phyloP scores from a whole-genome alignment of 1,140 invertebrate genomes.

The Camponotus floridanus region DNA sequence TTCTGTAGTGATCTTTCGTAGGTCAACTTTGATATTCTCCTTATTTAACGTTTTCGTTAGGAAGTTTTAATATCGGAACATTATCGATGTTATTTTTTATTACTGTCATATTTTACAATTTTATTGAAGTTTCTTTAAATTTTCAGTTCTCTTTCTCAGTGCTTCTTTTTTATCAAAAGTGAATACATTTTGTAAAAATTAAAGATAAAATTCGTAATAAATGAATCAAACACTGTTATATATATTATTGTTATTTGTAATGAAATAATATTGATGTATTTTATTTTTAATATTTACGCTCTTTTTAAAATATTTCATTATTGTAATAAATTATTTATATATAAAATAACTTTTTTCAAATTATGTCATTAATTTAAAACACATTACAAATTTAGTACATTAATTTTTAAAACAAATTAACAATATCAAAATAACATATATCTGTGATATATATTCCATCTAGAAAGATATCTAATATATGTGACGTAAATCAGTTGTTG shows the following conservation, averaged over 20 bases:
- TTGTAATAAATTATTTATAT: not conserved
- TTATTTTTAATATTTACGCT: slow-evolving; percentile 23
- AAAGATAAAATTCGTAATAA: not conserved
- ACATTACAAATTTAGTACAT: not conserved
- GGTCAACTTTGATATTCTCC: not conserved
- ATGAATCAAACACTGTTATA: slow-evolving; percentile 1
- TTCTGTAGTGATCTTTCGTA: not conserved
- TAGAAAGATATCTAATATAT: not conserved
- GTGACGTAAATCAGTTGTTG: not conserved
- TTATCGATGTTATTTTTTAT: not conserved
- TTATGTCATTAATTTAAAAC: not conserved
- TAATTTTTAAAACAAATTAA: slow-evolving; percentile 2
- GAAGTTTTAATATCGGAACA: slow-evolving; percentile 17
- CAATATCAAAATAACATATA: not conserved
- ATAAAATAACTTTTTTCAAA: not conserved
- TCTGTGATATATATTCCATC: not conserved
- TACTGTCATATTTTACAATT: not conserved
- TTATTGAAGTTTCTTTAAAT: not conserved
- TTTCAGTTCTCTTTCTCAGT: not conserved
- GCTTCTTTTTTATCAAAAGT: not conserved
- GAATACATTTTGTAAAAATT: not conserved
- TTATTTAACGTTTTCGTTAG: not conserved
- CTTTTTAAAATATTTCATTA: slow-evolving; percentile 2
- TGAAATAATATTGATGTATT: not conserved
- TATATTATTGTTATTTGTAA: not conserved